A percentile compares a stretch with the other conserved stretches of the same genome.
Evolutionary conservation across 2,888 invertebrate genomes (phyloP).

Genomic region (Cosmia pyralina): DNA sequence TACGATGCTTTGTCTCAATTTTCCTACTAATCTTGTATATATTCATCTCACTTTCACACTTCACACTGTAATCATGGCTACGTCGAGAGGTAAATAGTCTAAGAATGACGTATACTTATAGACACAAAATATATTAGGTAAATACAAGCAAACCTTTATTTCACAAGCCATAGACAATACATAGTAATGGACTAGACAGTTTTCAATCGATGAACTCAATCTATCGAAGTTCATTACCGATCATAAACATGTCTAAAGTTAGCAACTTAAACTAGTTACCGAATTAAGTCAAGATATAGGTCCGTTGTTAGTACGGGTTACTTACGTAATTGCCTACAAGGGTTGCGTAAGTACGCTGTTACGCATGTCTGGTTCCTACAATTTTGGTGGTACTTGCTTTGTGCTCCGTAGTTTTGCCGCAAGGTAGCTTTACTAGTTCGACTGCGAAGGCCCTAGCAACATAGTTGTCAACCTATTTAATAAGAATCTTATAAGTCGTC

Average conservation of each 20-base stretch:
- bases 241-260: constrained; percentile 28
- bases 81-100: too few species aligned
- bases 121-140: not conserved
- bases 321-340: too few species aligned
- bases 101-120: too few species aligned
- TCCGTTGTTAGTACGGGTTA: constrained; percentile 11
- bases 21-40: too few species aligned
- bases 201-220: constrained; percentile 11
- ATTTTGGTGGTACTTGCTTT: constrained; percentile 9
- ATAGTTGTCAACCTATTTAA: too few species aligned
- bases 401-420: not conserved
- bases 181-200: not conserved
- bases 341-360: not conserved
- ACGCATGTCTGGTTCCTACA: not conserved
- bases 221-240: constrained; percentile 20
- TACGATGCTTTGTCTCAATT: too few species aligned
- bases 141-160: not conserved
- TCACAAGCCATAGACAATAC: not conserved
- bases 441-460: too few species aligned
- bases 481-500: too few species aligned
- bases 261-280: constrained; percentile 15
- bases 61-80: too few species aligned
- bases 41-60: too few species aligned
- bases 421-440: not conserved
- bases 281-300: constrained; percentile 30